These are phyloP conservation scores for Drosophila birchii DNA, from an alignment of 2,888 invertebrate genomes.

Conservation along the genomic window DNA sequence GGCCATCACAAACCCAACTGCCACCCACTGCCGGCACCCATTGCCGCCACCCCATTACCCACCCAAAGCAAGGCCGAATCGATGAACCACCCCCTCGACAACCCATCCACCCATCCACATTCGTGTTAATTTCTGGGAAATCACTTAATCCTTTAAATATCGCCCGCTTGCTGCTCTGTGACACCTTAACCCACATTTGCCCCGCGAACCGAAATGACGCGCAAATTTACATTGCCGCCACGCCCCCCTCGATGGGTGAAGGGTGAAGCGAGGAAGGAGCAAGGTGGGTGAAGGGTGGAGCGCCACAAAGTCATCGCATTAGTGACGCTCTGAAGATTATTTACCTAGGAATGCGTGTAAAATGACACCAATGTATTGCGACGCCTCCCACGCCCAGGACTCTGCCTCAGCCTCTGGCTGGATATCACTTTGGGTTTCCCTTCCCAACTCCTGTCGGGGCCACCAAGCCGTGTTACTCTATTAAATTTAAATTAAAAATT, in stretches of 20 bases:
- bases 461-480: constrained; percentile 72
- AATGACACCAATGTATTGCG: constrained; percentile 58
- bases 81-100: background rate
- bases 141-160: constrained; percentile 79
- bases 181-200: constrained; percentile 65
- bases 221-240: constrained; percentile 70
- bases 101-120: constrained; percentile 2
- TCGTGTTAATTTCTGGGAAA: constrained; percentile 67
- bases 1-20: background rate
- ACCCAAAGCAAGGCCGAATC: background rate
- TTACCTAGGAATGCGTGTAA: constrained; percentile 78
- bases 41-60: background rate
- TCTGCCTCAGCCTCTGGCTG: background rate
- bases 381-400: background rate
- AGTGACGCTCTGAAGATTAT: constrained; percentile 72
- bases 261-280: background rate
- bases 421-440: background rate
- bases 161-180: constrained; percentile 40
- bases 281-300: background rate
- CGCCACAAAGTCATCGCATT: constrained; percentile 61
- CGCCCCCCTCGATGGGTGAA: background rate
- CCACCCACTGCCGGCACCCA: background rate
- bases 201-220: constrained; percentile 66
- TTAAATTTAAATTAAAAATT: constrained; percentile 82
- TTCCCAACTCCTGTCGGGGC: constrained; percentile 6